Base-by-base conservation (phyloP, 2,113 vertebrate genomes). In the Aythya baeri region DNA sequence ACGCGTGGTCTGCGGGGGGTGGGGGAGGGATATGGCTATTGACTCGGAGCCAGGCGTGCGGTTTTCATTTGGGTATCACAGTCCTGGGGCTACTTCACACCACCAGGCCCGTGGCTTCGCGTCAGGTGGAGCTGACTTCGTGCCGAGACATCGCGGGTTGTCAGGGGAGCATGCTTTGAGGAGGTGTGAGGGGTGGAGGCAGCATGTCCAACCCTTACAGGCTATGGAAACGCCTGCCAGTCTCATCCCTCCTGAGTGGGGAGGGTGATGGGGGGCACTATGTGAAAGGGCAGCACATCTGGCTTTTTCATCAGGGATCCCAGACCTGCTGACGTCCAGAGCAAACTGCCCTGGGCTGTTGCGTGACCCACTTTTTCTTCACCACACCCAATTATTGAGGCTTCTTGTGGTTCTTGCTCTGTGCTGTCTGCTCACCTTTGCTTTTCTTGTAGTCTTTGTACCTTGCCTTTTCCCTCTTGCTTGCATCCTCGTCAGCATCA, bases 361-460 rank as follows among this genome's bases (percentile, higher is more conserved):
- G 89, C 27, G 3, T 98, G 98, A 98, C 98, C 98, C 97, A 98
- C 94, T 98, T 98, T 98, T 96, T 93, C 84, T 82, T 90, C 82
- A 95, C 97, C 97, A 97, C 97, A 97, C 98, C 96, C 93, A 93
- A 41, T 94, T 95, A 96, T 86, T 97, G 83, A 96, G 95, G 91
- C 92, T 97, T 95, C 83, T 82, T 85, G 44, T 94, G n/a, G 76
- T 46, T 97, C 89, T 88, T 7, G 5, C 76, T 75, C 31, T 0
- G 13, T 77, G 62, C 75, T 91, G 55, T 34, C 66, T 89, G 71
- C n/a, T 88, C 76, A 94, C 94, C 92, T 96, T 92, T 92, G 80
- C 44, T 55, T 50, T 91, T 76, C 38, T 46, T n/a, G n/a, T 52
- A 71, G 72, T 83, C 55, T 34, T 86, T 78, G 46, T 70, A 38